Evolutionary conservation across 2,113 vertebrate genomes (phyloP).

Genomic region (Pelusios castaneus): DNA sequence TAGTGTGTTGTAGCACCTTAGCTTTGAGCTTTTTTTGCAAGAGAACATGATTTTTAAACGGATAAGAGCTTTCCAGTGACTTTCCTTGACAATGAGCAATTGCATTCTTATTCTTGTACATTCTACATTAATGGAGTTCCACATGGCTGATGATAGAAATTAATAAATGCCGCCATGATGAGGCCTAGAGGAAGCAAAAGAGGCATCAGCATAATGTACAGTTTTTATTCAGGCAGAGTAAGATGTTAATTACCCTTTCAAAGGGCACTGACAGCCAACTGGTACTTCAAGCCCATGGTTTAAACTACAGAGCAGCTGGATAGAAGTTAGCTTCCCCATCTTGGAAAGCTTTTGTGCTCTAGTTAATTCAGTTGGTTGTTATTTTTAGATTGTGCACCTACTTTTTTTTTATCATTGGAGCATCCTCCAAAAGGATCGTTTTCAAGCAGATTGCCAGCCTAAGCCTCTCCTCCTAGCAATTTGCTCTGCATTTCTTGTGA

Average conservation of each 20-base stretch:
- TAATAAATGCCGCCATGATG: background rate
- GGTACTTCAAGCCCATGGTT: background rate
- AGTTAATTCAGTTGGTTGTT: background rate
- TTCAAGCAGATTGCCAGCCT: background rate
- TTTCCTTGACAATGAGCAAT: slow-evolving; percentile 18
- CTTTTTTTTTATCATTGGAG: background rate
- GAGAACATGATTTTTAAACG: background rate
- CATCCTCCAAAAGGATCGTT: fast-evolving
- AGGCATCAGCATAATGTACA: background rate
- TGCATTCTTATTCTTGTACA: background rate
- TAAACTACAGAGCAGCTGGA: background rate
- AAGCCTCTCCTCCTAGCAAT: background rate
- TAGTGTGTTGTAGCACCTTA: background rate
- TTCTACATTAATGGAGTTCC: background rate
- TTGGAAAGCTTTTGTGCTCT: background rate
- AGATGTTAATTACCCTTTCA: background rate
- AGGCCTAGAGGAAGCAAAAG: background rate
- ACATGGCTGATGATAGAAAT: background rate
- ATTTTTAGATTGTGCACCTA: background rate
- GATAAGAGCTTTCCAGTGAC: background rate
- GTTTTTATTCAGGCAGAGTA: background rate
- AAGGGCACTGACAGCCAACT: background rate
- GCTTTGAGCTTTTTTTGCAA: slow-evolving; percentile 10
- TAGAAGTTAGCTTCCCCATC: background rate
- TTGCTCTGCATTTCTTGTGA: background rate